phyloP scores from a whole-genome alignment of 2,113 vertebrate genomes.

The Hemiscyllium ocellatum region DNA sequence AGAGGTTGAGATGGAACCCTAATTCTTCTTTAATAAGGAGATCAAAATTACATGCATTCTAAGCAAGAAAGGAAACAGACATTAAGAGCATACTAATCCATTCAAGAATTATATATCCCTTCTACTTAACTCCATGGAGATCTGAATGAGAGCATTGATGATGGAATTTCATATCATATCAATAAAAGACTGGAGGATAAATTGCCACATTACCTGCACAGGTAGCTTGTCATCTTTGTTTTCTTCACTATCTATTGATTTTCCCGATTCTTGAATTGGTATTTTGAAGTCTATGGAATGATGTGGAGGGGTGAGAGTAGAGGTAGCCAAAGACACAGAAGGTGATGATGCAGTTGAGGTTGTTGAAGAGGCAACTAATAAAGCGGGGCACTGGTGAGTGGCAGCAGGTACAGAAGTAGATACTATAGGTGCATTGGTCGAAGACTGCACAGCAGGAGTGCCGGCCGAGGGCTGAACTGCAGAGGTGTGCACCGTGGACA shows the following conservation, averaged over 20 bases:
- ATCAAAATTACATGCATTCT: too few relatives aligned
- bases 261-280: slow-evolving; percentile 23
- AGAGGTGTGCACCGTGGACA: too few relatives aligned
- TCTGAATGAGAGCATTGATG: neutral
- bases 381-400: neutral
- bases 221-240: neutral
- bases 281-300: neutral
- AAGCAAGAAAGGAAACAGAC: neutral
- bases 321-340: neutral
- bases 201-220: slow-evolving; percentile 5
- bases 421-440: too few relatives aligned
- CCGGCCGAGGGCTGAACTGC: neutral
- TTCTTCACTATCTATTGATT: neutral
- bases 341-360: neutral
- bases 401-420: too few relatives aligned
- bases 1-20: too few relatives aligned
- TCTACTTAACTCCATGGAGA: neutral
- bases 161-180: neutral
- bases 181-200: neutral
- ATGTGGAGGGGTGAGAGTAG: neutral
- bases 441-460: neutral
- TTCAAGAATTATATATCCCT: neutral
- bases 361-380: neutral
- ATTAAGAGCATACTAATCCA: neutral
- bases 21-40: too few relatives aligned